A percentile compares a stretch with the other conserved stretches of the same genome.
These are phyloP conservation scores for Orthosia cruda DNA, from an alignment of 2,888 invertebrate genomes.

Conservation along the genomic window DNA sequence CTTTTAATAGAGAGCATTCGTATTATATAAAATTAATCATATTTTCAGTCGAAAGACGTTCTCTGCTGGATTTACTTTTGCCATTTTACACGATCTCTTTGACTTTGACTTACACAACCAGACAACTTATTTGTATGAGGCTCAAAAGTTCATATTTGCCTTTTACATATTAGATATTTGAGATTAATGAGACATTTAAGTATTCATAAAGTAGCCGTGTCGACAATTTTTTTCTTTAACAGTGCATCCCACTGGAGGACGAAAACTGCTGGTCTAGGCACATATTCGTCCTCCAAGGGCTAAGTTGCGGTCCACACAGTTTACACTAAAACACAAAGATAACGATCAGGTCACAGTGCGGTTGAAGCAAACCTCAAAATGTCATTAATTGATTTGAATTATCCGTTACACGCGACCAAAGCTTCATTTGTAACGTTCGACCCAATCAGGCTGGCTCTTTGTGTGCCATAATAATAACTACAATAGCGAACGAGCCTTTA, in stretches of 20 bases:
- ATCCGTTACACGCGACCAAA: constrained; percentile 42
- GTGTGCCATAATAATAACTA: constrained; percentile 52
- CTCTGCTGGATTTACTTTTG: background rate
- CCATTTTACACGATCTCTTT: background rate
- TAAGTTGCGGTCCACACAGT: background rate
- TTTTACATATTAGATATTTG: too few relatives aligned
- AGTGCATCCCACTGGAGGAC: background rate
- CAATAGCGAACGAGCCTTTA: constrained; percentile 48
- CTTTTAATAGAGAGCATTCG: background rate
- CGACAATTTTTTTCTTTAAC: too few relatives aligned
- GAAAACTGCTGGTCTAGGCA: too few relatives aligned
- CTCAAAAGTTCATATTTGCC: background rate
- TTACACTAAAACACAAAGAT: constrained; percentile 13
- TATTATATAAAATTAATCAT: too few relatives aligned
- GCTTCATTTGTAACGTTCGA: constrained; percentile 54
- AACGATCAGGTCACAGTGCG: constrained; percentile 18
- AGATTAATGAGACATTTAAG: too few relatives aligned
- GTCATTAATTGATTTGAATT: constrained; percentile 61
- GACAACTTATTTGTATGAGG: too few relatives aligned
- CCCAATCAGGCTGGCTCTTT: constrained; percentile 58
- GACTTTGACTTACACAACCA: too few relatives aligned
- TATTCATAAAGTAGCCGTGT: too few relatives aligned
- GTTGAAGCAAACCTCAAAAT: constrained; percentile 46
- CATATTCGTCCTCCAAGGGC: background rate
- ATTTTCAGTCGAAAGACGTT: background rate